These are phyloP conservation scores for Dendrolimus punctatus DNA, from an alignment of 1,140 invertebrate species.

Conservation along the genomic window DNA sequence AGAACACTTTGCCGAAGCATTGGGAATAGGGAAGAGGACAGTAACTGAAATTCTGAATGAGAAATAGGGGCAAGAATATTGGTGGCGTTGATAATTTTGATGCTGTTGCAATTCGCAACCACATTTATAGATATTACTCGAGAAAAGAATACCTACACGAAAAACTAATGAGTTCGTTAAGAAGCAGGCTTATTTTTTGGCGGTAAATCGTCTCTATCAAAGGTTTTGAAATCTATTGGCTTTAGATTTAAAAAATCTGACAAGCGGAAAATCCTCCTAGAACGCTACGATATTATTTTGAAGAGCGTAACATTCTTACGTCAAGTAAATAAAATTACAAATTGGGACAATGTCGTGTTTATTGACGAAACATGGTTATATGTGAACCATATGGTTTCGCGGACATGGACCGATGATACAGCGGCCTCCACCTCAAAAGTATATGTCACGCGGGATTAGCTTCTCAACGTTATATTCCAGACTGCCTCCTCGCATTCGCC, in stretches of 20 bases:
- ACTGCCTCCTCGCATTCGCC: slow-evolving; percentile 10
- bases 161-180: too few relatives aligned
- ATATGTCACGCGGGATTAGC: slow-evolving; percentile 15
- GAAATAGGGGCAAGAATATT: not conserved
- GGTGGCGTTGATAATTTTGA: too few relatives aligned
- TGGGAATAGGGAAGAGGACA: not conserved
- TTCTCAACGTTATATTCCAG: slow-evolving; percentile 8
- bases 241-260: not conserved
- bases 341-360: too few relatives aligned
- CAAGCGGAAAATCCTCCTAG: not conserved
- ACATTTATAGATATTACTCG: too few relatives aligned
- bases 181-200: too few relatives aligned
- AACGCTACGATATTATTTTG: not conserved
- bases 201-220: too few relatives aligned
- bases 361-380: slow-evolving; percentile 19
- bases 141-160: too few relatives aligned
- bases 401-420: slow-evolving; percentile 14
- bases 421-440: slow-evolving; percentile 3
- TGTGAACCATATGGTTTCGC: slow-evolving; percentile 10
- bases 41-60: not conserved
- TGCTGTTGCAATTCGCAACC: too few relatives aligned
- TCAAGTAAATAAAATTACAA: slow-evolving; percentile 17
- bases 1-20: not conserved
- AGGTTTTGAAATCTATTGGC: too few relatives aligned
- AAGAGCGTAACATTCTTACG: slow-evolving; percentile 12